Percentiles rank a stretch among this genome's conserved stretches.
phyloP scores from a whole-genome alignment of 2,113 vertebrate genomes.

The Morphnarchus princeps region DNA sequence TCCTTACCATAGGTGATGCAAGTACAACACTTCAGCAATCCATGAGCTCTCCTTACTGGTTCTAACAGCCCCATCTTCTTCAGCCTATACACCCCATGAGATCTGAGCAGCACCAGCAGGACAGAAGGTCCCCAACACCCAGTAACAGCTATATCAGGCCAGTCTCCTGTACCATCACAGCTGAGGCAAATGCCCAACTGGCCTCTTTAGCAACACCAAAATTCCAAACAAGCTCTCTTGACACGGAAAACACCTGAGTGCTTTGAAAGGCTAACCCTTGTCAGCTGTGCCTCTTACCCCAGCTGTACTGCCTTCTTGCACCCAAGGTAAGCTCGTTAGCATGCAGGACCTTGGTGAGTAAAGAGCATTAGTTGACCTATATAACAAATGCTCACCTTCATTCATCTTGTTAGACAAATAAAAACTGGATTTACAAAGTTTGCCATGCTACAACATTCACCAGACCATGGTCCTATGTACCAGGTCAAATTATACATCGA shows the following conservation, averaged over 20 bases:
- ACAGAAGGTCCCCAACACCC: not conserved
- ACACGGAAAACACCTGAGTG: not conserved
- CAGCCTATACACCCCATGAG: fast-evolving
- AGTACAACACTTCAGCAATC: not conserved
- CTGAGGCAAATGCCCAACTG: not conserved
- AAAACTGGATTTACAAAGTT: not conserved
- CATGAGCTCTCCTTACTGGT: not conserved
- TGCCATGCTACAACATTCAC: not conserved
- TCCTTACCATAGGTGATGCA: not conserved
- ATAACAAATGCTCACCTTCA: not conserved
- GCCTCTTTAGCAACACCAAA: not conserved
- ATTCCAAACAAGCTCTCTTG: not conserved
- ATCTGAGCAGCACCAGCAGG: not conserved
- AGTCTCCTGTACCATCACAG: not conserved
- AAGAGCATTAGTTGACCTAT: not conserved
- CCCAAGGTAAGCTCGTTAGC: not conserved
- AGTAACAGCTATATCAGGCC: not conserved
- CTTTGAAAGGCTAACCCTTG: not conserved
- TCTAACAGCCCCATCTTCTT: not conserved
- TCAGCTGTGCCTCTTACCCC: not conserved
- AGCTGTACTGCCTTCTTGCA: not conserved
- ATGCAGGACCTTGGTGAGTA: not conserved
- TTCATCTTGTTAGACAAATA: not conserved
- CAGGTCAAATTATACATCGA: not conserved
- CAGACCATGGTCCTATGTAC: not conserved